Evolutionary conservation across 1,140 invertebrate species (phyloP).

Genomic region (Conus ventricosus): DNA sequence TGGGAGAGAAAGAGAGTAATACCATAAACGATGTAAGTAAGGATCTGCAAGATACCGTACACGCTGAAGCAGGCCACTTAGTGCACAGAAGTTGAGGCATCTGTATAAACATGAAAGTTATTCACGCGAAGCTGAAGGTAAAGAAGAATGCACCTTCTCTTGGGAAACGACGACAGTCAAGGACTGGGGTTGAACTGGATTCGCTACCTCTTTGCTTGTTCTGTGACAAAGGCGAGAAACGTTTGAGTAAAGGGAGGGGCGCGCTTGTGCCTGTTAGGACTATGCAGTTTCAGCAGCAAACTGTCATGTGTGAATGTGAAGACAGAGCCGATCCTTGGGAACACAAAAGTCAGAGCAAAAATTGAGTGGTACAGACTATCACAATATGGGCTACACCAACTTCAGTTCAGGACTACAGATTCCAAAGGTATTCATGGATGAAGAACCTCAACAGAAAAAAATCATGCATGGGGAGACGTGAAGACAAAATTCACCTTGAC

Average conservation of each 20-base stretch:
- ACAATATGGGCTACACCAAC: background rate
- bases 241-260: background rate
- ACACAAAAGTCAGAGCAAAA: background rate
- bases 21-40: background rate
- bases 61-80: background rate
- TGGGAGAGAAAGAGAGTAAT: background rate
- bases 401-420: background rate
- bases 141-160: background rate
- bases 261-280: background rate
- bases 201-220: background rate
- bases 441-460: background rate
- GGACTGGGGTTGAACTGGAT: background rate
- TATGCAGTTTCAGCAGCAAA: background rate
- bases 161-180: background rate
- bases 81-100: background rate
- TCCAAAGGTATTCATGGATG: background rate
- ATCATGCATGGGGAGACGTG: background rate
- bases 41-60: background rate
- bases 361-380: background rate
- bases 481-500: background rate
- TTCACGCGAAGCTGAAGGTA: background rate
- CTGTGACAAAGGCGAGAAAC: constrained; percentile 4
- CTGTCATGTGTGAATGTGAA: background rate
- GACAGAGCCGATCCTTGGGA: too few relatives aligned
- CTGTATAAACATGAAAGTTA: background rate